Base-by-base conservation (phyloP, 2,797 vertebrate genomes). In the Pteropus rufus region DNA sequence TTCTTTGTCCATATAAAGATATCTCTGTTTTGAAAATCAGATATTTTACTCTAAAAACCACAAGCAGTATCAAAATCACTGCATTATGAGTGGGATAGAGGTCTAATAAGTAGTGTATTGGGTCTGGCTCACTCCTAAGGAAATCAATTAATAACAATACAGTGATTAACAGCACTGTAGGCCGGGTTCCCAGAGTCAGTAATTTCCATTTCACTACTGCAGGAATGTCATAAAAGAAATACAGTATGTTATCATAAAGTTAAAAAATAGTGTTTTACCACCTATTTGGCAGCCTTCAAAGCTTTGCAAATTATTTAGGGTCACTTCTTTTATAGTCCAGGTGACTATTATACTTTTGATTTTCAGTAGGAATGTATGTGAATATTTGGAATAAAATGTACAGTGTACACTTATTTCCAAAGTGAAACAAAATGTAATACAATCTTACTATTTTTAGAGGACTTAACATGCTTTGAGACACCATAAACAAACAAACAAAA, bases 121-220 rank as follows among this genome's bases (percentile, higher is more conserved):
- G 29, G 56, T 90, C 88, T 92, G 80, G 69, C 94, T 95, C 44
- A 91, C 46, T 46, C 91, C 67, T 89, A 84, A n/a, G 21, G 89
- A 97, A 97, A 97, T 97, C 97, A 97, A 96, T 97, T 97, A 97
- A 96, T 76, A 96, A 85, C 80, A 87, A 87, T 94, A 29, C 19
- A 95, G 12, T 97, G 97, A 98, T 97, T 97, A 97, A 92, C 94
- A 87, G 65, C 92, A 77, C 44, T 0, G 41, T 65, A 93, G 82
- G 91, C 93, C 11, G 1, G 34, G 31, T 91, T 96, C 85, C 84
- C 85, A 89, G 88, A 95, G 83, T 97, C 97, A 96, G 97, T 97
- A 96, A 96, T 96, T 97, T 96, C 89, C 96, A 97, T 98, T 97
- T 93, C 96, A 96, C 91, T 89, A 64, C 86, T 75, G 75, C 92